Base-by-base conservation (phyloP, 2,888 invertebrate genomes). In the Teleiodes luculella region DNA sequence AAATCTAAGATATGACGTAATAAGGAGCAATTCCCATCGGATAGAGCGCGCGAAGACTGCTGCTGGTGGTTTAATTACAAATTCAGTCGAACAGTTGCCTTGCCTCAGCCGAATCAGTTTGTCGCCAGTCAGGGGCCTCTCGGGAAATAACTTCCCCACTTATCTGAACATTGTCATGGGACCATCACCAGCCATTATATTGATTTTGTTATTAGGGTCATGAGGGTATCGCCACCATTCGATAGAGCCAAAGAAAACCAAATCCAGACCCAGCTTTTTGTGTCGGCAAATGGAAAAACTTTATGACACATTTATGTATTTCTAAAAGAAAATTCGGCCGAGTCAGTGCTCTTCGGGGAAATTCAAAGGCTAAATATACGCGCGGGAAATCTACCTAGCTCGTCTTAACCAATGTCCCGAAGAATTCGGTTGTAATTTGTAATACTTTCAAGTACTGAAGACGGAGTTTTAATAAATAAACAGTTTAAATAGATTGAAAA, bases 71-170 rank as follows among this genome's bases (percentile, higher is more conserved):
- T 71, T 76, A 72, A 75, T 74, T 70, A 71, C 68, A 68, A 74
- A 70, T 68, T 74, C 65, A 62, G 62, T 63, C 57, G 65, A 70
- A 58, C 64, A 60, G 65, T 64, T 50, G 56, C 63, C 53, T 64
- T 50, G 56, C 63, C 53, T 59, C 55, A 54, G 57, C 64, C 57
- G 57, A 57, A 66, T 65, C 67, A 64, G 68, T 72, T 67, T 60
- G 64, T 65, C 64, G 61, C 58, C 57, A 63, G 66, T 55, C 53
- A 52, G 41, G 13, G 49, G 62, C 61, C 77, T 52, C 74, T 53
- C 45, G 80, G 80, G 78, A 77, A 80, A 80, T 78, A 77, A 69
- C 68, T 66, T 57, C 61, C 56, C 63, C 63, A 70, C 66, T 70
- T 64, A 68, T 66, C 66, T 65, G 37, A 56, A 66, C 67, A 68